Evolutionary conservation across 2,888 invertebrate species (phyloP).

Genomic region (Fragum whitleyi): DNA sequence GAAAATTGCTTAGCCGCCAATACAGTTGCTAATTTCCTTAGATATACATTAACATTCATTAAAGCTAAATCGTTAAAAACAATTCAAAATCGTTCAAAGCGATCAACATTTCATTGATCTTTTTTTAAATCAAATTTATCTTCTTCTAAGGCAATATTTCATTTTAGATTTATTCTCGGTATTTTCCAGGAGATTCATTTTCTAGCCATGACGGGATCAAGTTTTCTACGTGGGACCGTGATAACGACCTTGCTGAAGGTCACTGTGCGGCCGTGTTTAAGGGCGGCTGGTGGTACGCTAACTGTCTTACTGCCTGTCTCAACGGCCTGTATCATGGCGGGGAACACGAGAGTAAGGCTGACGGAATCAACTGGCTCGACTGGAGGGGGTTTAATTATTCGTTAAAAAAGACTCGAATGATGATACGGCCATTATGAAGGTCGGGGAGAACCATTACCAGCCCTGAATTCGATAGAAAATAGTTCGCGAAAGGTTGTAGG

Average conservation of each 20-base stretch:
- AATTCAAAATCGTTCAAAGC: too few relatives aligned
- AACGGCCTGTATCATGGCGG: constrained; percentile 63
- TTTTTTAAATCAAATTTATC: too few relatives aligned
- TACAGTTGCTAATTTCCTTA: too few relatives aligned
- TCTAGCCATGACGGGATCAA: constrained; percentile 48
- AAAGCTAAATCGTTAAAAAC: too few relatives aligned
- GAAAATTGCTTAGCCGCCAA: too few relatives aligned
- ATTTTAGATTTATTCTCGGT: too few relatives aligned
- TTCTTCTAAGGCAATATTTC: too few relatives aligned
- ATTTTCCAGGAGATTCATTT: constrained; percentile 60
- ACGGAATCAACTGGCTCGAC: constrained; percentile 60
- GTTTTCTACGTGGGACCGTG: constrained; percentile 62
- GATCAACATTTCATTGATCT: too few relatives aligned
- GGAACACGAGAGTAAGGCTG: constrained; percentile 52
- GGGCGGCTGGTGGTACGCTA: constrained; percentile 63
- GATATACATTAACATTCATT: too few relatives aligned
- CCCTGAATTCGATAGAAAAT: neutral
- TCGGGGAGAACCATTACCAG: neutral
- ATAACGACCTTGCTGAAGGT: constrained; percentile 52
- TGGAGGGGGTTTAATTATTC: constrained; percentile 65
- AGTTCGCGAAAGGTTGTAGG: neutral
- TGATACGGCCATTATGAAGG: constrained; percentile 45
- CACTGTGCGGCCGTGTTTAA: constrained; percentile 61
- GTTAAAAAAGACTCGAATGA: constrained; percentile 59
- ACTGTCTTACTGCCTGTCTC: constrained; percentile 57